phyloP scores from a whole-genome alignment of 2,797 vertebrate genomes.

The Semotilus atromaculatus region DNA sequence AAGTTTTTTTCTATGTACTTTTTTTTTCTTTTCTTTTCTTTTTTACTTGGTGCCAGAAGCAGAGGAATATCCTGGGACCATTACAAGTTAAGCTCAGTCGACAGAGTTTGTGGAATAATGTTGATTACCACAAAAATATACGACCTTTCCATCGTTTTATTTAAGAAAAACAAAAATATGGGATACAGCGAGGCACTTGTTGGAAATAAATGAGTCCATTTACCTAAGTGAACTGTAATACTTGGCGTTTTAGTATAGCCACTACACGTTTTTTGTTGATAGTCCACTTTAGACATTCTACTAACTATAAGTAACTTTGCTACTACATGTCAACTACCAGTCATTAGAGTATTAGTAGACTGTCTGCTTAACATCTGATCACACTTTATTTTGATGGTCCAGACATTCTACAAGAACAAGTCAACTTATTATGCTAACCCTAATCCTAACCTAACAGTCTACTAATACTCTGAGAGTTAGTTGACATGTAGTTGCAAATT shows the following conservation, averaged over 20 bases:
- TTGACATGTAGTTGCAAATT: background rate
- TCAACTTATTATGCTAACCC: background rate
- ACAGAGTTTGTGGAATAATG: background rate
- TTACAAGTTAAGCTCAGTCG: background rate
- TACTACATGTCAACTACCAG: background rate
- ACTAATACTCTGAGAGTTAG: background rate
- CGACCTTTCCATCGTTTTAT: background rate
- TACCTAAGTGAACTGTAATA: background rate
- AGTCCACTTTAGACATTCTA: background rate
- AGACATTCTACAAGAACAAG: background rate
- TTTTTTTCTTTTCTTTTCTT: background rate
- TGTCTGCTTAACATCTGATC: too few species aligned
- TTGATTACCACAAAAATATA: background rate
- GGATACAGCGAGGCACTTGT: background rate
- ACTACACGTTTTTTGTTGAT: too few species aligned
- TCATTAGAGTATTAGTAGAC: background rate
- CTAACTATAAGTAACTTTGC: too few species aligned
- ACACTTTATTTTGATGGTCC: too few species aligned
- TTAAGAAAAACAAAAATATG: background rate
- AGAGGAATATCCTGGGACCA: background rate
- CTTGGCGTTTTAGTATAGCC: background rate
- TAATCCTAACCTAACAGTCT: background rate
- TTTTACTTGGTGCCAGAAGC: constrained; percentile 44
- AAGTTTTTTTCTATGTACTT: constrained; percentile 43
- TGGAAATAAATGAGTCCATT: background rate